Base-by-base conservation (phyloP, 2,888 invertebrate genomes). In the Pasiphila rectangulata region DNA sequence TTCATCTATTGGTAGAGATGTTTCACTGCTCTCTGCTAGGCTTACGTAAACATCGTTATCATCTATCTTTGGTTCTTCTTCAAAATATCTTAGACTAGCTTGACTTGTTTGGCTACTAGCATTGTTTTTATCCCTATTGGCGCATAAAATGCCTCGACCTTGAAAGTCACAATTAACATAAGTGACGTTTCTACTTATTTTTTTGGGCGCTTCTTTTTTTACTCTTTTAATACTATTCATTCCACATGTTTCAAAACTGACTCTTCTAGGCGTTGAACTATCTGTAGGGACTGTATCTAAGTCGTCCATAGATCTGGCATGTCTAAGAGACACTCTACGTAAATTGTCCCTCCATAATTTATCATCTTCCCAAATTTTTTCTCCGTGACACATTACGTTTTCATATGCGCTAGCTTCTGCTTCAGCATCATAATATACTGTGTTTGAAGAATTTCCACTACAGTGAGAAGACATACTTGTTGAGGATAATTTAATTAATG, bases 281-380 rank as follows among this genome's bases (percentile, higher is more conserved):
- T 78, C 80, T 9, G 59, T 53, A 13, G 79, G 76, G 56, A 78
- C 64, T 7, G 79, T 68, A 59, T 96, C 95, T 42, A 96, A 89
- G 77, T 95, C 94, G 63, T 96, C 96, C 82, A 96, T 88, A 0
- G 96, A 96, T 41, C 94, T 90, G 0, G 95, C 95, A 68, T 96
- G 95, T 23, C 95, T 89, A 62, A 95, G 92, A 51, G 95, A 95
- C 0, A 94, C 94, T 52, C 93, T 90, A 51, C 95, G 89, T 37
- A 96, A 83, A 65, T 94, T 94, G 67, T 95, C 95, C 44, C 94
- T 90, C 96, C 96, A 96, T 19, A 95, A 82, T 4, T 91, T 84
- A 78, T 96, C 95, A 78, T 96, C 95, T 68, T 95, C 95, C 95
- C 95, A 95, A 24, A 94, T 90, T 72, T 93, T 92, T 64, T 94